A percentile compares a stretch with the other conserved stretches of the same genome.
Conservation (phyloP, 2,888 invertebrate genomes). For the Tenthredo distinguenda region DNA sequence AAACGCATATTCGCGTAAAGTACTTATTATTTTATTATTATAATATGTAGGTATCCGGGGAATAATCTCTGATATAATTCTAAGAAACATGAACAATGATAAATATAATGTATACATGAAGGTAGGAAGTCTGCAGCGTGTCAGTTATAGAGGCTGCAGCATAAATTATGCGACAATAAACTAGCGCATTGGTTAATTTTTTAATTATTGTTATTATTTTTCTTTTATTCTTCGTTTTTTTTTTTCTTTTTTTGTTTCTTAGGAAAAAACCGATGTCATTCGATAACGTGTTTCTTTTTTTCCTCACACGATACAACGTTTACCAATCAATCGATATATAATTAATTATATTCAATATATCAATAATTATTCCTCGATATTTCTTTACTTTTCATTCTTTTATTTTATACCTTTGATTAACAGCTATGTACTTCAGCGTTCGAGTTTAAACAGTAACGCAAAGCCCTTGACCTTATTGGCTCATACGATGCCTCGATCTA, state of each 20-base stretch:
- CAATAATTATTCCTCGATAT: conserved; percentile 39
- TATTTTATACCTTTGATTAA: conserved; percentile 54
- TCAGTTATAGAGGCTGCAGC: conserved; percentile 66
- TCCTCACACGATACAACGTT: conserved; percentile 45
- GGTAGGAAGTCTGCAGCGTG: conserved; percentile 75
- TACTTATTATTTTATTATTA: conserved; percentile 72
- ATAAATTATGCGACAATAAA: conserved; percentile 24
- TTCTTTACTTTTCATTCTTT: conserved; percentile 26
- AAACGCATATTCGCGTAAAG: conserved; percentile 64
- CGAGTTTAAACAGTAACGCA: conserved; percentile 17
- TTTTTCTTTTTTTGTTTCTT: conserved; percentile 51
- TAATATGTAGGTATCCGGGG: conserved; percentile 74
- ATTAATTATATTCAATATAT: conserved; percentile 43
- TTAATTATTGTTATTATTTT: conserved; percentile 56
- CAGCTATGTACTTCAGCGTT: conserved; percentile 39
- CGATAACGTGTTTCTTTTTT: background rate
- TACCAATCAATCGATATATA: conserved; percentile 55
- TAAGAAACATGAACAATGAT: conserved; percentile 78
- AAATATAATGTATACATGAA: conserved; percentile 77
- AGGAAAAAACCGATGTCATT: background rate
- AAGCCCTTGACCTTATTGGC: conserved; percentile 37
- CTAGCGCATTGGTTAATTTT: conserved; percentile 68
- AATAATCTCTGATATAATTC: conserved; percentile 76
- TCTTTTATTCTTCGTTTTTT: conserved; percentile 52
- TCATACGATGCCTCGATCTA: conserved; percentile 29